Evolutionary conservation across 2,113 vertebrate genomes (phyloP), one percentile per base, ranked within the genome.

Genomic region (Rousettus leschenaultii): DNA sequence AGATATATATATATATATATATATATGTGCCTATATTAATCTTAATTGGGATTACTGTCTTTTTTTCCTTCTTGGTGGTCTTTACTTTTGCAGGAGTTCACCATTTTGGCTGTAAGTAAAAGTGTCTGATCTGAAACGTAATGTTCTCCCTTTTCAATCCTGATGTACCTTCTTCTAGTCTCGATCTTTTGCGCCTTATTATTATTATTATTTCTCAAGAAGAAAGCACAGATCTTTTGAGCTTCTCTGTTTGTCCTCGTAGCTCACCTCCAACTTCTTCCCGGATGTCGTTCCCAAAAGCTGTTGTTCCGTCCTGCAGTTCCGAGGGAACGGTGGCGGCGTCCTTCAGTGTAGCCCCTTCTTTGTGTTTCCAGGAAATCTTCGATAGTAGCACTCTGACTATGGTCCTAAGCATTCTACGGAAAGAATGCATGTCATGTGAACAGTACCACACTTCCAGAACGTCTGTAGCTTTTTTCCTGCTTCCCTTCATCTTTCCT

Each of bases 61-160:
- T 97, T 98, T 99, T 98, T 99, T 98, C 98, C 98, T 98, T 98
- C 98, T 98, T 98, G 99, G 99, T 98, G 98, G 98, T 98, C 98
- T 99, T 99, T 98, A 98, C 98, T 99, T 99, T 99, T 99, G 98
- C 99, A 99, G 99, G 99, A 99, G 99, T 99, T 99, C 99, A 99
- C 98, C 99, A 99, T 98, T 98, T 99, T 95, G 98, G 99, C 99
- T 99, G 99, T 99, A 99, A 99, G 99, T 99, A 99, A 99, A 99
- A 99, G 97, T 97, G 96, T 98, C 97, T 98, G 95, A 98, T 97
- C 98, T 95, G 96, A 98, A 98, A 97, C 96, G 97, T 94, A 96
- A 80, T 98, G 93, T 97, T 94, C 91, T 97, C 96, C 96, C 97
- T 96, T 98, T 98, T 98, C 97, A 96, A 95, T 97, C 98, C 97